Evolutionary conservation across 2,113 vertebrate genomes (phyloP).

Genomic region (Meriones unguiculatus): DNA sequence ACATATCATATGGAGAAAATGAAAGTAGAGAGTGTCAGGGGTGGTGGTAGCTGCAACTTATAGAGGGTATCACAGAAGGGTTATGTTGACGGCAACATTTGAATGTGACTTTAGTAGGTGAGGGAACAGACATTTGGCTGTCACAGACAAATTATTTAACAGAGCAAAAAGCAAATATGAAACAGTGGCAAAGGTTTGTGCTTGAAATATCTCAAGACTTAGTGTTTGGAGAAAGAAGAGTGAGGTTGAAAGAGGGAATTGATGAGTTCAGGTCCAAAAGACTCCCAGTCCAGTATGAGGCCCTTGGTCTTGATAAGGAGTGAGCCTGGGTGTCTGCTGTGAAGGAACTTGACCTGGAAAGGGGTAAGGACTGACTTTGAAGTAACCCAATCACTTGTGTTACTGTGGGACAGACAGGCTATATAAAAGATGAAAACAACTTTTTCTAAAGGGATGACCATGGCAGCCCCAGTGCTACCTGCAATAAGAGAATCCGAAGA

Average conservation of each 20-base stretch:
- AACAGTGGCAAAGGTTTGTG: no score
- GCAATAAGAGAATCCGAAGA: background rate
- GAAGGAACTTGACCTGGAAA: background rate
- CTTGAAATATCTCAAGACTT: background rate
- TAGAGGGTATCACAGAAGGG: background rate
- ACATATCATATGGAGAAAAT: no score
- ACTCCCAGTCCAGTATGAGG: rapidly evolving
- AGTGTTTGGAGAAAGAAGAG: background rate
- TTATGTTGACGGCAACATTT: background rate
- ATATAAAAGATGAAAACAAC: background rate
- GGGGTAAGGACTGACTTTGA: rapidly evolving
- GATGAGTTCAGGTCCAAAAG: background rate
- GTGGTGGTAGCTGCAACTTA: no score
- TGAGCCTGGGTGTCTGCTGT: background rate
- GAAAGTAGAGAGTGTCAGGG: no score
- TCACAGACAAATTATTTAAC: rapidly evolving
- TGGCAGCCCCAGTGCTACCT: background rate
- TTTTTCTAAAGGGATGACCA: background rate
- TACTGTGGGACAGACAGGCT: background rate
- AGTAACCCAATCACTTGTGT: background rate
- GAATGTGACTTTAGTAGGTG: background rate
- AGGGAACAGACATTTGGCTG: background rate
- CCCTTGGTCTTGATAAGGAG: background rate
- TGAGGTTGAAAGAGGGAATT: background rate
- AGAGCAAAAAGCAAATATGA: background rate